Evolutionary conservation across 2,888 invertebrate species (phyloP).

Genomic region (Malthinus flaveolus): DNA sequence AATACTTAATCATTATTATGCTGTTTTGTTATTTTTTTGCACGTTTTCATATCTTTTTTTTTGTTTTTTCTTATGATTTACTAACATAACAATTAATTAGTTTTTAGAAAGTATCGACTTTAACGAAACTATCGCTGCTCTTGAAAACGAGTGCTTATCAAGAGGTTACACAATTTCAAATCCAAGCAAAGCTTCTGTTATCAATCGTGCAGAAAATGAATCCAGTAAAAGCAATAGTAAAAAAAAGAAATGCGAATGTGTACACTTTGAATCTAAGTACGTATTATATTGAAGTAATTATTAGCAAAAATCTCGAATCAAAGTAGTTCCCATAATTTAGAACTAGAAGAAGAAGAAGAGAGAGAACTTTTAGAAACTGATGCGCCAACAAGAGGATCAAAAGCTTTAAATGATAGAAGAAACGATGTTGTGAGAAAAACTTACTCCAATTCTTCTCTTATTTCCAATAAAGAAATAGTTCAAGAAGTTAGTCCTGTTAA

Average conservation of each 20-base stretch:
- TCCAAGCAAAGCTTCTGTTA: slow-evolving; percentile 15
- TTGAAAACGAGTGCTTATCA: slow-evolving; percentile 21
- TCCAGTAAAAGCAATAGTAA: no score
- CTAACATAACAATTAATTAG: slow-evolving; percentile 3
- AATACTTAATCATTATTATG: no score
- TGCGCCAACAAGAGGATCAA: not conserved
- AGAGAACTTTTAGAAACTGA: not conserved
- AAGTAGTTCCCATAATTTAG: slow-evolving; percentile 5
- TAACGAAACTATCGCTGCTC: slow-evolving; percentile 19
- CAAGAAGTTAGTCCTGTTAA: not conserved
- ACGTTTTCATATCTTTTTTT: no score
- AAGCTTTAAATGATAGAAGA: not conserved
- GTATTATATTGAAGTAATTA: no score
- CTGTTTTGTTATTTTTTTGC: no score
- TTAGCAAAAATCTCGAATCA: not conserved
- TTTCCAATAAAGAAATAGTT: not conserved
- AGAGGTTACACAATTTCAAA: slow-evolving; percentile 17
- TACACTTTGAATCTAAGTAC: no score
- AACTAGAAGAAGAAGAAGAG: not conserved
- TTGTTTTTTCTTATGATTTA: no score
- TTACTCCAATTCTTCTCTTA: not conserved
- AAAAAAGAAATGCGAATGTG: no score
- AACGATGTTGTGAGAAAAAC: slow-evolving; percentile 1
- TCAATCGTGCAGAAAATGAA: not conserved
- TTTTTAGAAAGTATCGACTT: slow-evolving; percentile 33